phyloP scores from a whole-genome alignment of 2,113 vertebrate genomes.

The Odontophorus gujanensis region DNA sequence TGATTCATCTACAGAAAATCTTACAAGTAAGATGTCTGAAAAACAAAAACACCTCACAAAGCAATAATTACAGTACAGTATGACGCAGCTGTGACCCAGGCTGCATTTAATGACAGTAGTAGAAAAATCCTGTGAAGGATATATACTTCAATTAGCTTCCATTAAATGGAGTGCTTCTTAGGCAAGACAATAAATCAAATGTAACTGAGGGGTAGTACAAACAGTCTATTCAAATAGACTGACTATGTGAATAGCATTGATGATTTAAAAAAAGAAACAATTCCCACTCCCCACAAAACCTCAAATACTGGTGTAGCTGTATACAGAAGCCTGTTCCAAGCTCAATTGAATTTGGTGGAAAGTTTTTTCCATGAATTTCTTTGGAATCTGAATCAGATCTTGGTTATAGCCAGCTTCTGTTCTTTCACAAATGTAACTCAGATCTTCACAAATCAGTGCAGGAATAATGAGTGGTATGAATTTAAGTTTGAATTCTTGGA shows the following conservation, averaged over 20 bases:
- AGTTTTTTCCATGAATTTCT: conserved; percentile 24
- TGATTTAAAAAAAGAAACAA: neutral
- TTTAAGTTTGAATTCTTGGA: conserved; percentile 33
- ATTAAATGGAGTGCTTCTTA: neutral
- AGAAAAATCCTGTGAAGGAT: neutral
- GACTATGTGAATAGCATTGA: neutral
- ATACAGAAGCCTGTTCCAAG: neutral
- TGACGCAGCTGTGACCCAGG: conserved; percentile 53
- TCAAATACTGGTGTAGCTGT: neutral
- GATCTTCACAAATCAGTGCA: neutral
- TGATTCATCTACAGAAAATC: conserved; percentile 28
- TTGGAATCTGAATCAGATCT: conserved; percentile 2
- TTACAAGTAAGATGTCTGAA: neutral
- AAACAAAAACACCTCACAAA: conserved; percentile 65
- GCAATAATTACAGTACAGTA: conserved; percentile 21
- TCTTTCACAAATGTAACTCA: neutral
- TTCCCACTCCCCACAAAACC: neutral
- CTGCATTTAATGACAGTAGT: conserved; percentile 46
- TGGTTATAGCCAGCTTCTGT: conserved; percentile 5
- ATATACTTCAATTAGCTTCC: conserved; percentile 1
- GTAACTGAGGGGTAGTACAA: neutral
- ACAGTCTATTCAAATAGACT: neutral
- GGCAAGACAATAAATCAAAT: neutral
- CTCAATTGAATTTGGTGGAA: neutral
- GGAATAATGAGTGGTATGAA: conserved; percentile 3